A percentile compares a stretch with the other conserved stretches of the same genome.
Evolutionary conservation across 2,113 vertebrate species (phyloP).

Genomic region (Mus spicilegus): DNA sequence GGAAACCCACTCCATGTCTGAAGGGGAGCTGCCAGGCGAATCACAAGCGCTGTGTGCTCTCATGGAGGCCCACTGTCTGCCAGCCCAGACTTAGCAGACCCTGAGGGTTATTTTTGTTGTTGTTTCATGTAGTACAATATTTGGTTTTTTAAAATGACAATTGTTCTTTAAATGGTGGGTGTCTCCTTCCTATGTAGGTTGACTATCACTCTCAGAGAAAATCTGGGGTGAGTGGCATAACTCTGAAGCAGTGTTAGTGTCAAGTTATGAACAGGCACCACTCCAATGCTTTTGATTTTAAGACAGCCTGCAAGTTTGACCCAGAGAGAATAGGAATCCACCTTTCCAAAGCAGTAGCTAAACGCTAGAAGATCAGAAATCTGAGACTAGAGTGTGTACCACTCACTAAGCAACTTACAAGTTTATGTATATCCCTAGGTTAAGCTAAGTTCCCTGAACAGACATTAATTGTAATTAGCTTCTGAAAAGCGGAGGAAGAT

Average conservation of each 20-base stretch:
- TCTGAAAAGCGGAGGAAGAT: not conserved
- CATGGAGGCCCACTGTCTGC: not conserved
- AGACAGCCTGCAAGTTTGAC: not conserved
- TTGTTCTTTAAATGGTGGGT: not conserved
- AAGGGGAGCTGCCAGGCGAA: not conserved
- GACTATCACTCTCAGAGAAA: not conserved
- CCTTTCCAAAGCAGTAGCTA: not conserved
- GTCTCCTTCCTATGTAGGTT: not conserved
- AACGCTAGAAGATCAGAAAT: not conserved
- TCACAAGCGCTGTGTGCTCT: not conserved
- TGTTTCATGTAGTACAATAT: not conserved
- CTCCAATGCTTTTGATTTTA: not conserved
- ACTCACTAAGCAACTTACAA: not conserved
- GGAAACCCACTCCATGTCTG: not conserved
- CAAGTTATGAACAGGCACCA: not conserved
- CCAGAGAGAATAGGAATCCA: not conserved
- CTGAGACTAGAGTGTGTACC: not conserved
- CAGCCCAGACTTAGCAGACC: not conserved
- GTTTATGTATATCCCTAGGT: not conserved
- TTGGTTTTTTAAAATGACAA: not conserved
- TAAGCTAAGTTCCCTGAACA: not conserved
- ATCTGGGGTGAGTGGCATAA: not conserved
- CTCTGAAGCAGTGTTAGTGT: not conserved
- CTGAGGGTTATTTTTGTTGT: not conserved
- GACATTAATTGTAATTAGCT: constrained; percentile 1